Percentiles rank a stretch among this genome's conserved stretches.
Conservation (phyloP, 2,113 vertebrate genomes). For the Panthera uncia region DNA sequence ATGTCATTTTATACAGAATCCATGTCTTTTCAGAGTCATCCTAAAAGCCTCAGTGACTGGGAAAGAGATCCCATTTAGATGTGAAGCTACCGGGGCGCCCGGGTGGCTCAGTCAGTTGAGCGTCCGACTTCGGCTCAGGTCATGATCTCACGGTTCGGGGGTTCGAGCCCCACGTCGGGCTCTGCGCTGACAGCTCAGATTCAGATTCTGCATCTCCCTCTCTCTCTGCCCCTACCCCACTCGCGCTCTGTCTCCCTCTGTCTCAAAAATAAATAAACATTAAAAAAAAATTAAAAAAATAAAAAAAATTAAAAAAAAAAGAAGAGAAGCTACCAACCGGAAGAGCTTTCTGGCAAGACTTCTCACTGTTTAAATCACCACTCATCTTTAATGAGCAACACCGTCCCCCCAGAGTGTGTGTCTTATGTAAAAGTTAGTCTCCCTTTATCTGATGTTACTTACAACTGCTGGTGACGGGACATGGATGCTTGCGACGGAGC, state of each 20-base stretch:
- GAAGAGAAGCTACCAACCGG: neutral
- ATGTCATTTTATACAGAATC: neutral
- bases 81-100: neutral
- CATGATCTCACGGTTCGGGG: too few relatives aligned
- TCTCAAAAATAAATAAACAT: too few relatives aligned
- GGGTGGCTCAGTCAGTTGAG: too few relatives aligned
- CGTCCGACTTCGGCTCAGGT: too few relatives aligned
- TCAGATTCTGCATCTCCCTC: too few relatives aligned
- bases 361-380: neutral
- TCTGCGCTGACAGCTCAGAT: too few relatives aligned
- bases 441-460: conserved; percentile 69
- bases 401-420: neutral
- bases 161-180: too few relatives aligned
- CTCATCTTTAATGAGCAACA: neutral
- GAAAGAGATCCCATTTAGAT: neutral
- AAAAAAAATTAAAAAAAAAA: too few relatives aligned
- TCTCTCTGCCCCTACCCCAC: too few relatives aligned
- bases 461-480: conserved; percentile 97
- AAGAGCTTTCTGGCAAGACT: neutral
- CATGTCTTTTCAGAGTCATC: neutral
- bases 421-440: neutral
- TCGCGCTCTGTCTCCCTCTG: too few relatives aligned
- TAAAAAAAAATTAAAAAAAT: too few relatives aligned
- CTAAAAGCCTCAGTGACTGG: neutral
- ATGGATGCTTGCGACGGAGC: conserved; percentile 94